Conservation (phyloP, 2,888 invertebrate species). For the Pecten maximus region DNA sequence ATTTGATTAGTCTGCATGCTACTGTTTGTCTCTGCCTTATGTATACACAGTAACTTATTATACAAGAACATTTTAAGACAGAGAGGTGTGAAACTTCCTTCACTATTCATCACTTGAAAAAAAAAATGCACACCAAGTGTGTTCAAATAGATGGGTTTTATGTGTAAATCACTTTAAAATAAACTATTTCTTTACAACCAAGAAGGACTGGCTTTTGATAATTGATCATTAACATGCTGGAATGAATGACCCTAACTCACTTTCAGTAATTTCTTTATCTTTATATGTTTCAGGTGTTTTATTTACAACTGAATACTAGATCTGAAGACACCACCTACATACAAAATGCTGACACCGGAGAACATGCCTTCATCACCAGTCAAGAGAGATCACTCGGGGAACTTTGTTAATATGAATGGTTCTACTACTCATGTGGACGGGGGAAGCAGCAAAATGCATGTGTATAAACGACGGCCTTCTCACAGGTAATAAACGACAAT, state of each 20-base stretch:
- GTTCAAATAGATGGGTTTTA: too few species aligned
- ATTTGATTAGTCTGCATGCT: too few species aligned
- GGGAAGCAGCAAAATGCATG: background rate
- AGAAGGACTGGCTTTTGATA: background rate
- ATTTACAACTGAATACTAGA: background rate
- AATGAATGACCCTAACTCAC: too few species aligned
- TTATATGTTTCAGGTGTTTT: background rate
- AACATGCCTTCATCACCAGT: background rate
- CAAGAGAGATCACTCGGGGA: constrained; percentile 6
- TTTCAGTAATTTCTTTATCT: background rate
- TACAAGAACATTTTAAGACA: too few species aligned
- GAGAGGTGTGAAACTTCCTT: too few species aligned
- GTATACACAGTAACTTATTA: too few species aligned
- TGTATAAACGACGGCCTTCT: background rate
- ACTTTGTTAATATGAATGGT: background rate
- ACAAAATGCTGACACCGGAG: background rate
- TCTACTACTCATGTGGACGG: background rate
- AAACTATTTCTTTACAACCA: too few species aligned
- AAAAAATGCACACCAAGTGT: too few species aligned
- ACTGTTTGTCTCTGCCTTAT: too few species aligned
- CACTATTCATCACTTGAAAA: too few species aligned
- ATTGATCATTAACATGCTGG: too few species aligned
- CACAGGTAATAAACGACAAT: background rate
- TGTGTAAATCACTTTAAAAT: too few species aligned
- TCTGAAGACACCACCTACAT: background rate